Conservation (phyloP, 2,888 invertebrate genomes). For the Volucella bombylans region DNA sequence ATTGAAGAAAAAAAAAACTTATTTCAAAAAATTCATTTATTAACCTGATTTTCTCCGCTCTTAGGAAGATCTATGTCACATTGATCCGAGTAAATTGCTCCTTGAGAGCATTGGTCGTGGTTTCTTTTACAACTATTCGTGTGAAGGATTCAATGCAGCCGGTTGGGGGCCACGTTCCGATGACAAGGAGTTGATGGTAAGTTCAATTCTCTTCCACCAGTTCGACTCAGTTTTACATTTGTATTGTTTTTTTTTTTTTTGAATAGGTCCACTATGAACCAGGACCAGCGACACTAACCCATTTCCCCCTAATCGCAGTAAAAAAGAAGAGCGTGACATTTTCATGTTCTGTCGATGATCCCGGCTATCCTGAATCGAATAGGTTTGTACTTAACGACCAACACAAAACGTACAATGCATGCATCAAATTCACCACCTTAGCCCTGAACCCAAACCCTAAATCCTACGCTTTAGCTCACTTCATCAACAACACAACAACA, state of each 20-base stretch:
- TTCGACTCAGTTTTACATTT: not conserved
- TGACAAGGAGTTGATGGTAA: constrained; percentile 89
- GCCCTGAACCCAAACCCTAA: constrained; percentile 65
- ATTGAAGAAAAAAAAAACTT: constrained; percentile 1
- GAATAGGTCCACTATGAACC: constrained; percentile 86
- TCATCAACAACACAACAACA: constrained; percentile 57
- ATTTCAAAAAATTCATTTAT: not conserved
- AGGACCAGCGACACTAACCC: constrained; percentile 89
- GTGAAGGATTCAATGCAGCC: constrained; percentile 93
- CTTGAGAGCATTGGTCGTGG: constrained; percentile 93
- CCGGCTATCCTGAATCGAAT: constrained; percentile 88
- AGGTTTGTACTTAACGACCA: constrained; percentile 79
- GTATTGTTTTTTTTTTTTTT: constrained; percentile 8
- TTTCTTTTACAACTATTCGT: constrained; percentile 97
- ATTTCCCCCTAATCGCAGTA: constrained; percentile 89
- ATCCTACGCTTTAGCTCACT: constrained; percentile 55
- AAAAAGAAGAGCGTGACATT: constrained; percentile 93
- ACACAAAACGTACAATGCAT: constrained; percentile 63
- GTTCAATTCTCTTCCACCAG: constrained; percentile 15
- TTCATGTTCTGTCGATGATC: constrained; percentile 91
- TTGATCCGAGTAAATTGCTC: constrained; percentile 92
- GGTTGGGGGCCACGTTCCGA: constrained; percentile 93
- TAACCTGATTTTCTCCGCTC: constrained; percentile 42
- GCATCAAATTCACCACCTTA: constrained; percentile 71
- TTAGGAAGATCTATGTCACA: constrained; percentile 88